Evolutionary conservation across 2,888 invertebrate species (phyloP).

Genomic region (Bellardia bayeri): DNA sequence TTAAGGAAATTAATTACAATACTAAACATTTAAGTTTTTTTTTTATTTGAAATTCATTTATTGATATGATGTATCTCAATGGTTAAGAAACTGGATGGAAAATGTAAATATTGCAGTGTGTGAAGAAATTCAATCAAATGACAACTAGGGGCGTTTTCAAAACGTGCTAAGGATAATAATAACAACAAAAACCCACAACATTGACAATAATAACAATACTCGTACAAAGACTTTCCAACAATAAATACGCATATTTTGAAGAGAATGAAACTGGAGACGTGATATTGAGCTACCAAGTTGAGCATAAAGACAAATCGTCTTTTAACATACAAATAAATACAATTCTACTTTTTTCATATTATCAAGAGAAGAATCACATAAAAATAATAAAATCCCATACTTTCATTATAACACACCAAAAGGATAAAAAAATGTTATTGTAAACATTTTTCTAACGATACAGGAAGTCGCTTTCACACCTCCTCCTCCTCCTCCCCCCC

Average conservation of each 20-base stretch:
- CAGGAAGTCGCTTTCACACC: constrained; percentile 29
- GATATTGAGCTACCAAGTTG: constrained; percentile 74
- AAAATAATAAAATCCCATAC: constrained; percentile 44
- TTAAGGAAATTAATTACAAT: too few relatives aligned
- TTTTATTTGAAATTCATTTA: too few relatives aligned
- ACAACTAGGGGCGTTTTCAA: constrained; percentile 59
- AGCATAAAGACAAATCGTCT: constrained; percentile 74
- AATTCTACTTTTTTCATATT: constrained; percentile 5
- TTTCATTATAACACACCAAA: constrained; percentile 33
- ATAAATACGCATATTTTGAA: constrained; percentile 14
- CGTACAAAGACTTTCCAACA: constrained; percentile 12
- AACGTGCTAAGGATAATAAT: constrained; percentile 71
- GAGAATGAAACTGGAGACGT: constrained; percentile 44
- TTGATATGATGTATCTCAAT: too few relatives aligned
- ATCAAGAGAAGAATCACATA: constrained; percentile 29
- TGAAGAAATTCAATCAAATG: constrained; percentile 70
- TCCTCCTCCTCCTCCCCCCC: not conserved
- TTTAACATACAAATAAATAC: constrained; percentile 57
- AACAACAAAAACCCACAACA: constrained; percentile 54
- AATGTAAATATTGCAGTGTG: not conserved
- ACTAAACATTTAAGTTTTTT: too few relatives aligned
- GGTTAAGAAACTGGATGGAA: too few relatives aligned
- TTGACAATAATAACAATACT: constrained; percentile 58
- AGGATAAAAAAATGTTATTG: constrained; percentile 61
- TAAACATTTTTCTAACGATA: constrained; percentile 44